These are phyloP conservation scores for Albula glossodonta DNA, from an alignment of 2,113 vertebrate genomes.

Conservation along the genomic window DNA sequence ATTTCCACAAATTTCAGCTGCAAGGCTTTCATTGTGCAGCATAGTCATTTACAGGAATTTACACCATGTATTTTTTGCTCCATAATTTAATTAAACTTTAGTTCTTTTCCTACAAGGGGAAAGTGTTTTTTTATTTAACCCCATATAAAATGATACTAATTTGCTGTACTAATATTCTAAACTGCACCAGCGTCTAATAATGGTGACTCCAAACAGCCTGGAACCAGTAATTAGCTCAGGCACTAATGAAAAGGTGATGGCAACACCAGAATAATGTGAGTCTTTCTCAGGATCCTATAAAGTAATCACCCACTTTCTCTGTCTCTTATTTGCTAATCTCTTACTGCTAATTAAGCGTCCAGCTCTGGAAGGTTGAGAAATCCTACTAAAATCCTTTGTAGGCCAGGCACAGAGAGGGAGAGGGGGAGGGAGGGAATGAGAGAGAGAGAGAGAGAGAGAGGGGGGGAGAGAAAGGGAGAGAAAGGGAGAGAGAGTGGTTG, in stretches of 20 bases:
- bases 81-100: slow-evolving; percentile 55
- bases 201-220: slow-evolving; percentile 57
- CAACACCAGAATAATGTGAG: slow-evolving; percentile 21
- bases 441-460: background rate
- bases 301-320: slow-evolving; percentile 26
- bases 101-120: slow-evolving; percentile 67
- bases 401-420: background rate
- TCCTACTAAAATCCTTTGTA: slow-evolving; percentile 16
- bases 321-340: slow-evolving; percentile 39
- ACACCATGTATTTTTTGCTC: slow-evolving; percentile 56
- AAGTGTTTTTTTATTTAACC: slow-evolving; percentile 76
- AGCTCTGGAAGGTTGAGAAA: slow-evolving; percentile 27
- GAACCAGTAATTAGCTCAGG: slow-evolving; percentile 53
- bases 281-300: slow-evolving; percentile 27
- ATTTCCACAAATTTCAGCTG: slow-evolving; percentile 66
- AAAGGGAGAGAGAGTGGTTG: slow-evolving; percentile 36
- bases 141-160: slow-evolving; percentile 58
- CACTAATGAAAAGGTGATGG: slow-evolving; percentile 51
- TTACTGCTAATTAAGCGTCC: slow-evolving; percentile 41
- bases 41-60: slow-evolving; percentile 73
- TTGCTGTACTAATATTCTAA: slow-evolving; percentile 70
- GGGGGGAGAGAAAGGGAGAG: slow-evolving; percentile 22
- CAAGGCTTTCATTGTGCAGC: slow-evolving; percentile 60
- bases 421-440: slow-evolving; percentile 22
- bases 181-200: slow-evolving; percentile 49